Conservation (phyloP, 2,797 vertebrate genomes). For the Glossophaga mutica region DNA sequence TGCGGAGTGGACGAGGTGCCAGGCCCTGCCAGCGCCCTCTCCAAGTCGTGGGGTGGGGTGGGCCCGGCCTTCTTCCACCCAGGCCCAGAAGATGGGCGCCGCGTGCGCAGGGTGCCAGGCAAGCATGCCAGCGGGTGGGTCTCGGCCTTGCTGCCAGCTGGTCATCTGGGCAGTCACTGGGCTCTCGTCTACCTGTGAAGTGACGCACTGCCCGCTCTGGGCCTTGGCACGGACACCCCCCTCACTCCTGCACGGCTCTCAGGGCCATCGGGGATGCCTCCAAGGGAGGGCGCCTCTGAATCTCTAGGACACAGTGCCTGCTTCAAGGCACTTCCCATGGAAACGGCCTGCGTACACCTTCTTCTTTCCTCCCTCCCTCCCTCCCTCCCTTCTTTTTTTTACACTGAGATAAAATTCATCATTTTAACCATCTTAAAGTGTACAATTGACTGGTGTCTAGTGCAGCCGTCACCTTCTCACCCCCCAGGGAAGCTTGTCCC, state of each 20-base stretch:
- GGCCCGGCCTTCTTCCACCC: not conserved
- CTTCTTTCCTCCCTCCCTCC: not conserved
- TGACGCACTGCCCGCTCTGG: fast-evolving
- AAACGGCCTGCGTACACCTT: not conserved
- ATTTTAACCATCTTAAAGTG: not conserved
- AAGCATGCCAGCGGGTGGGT: not conserved
- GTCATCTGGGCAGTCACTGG: not conserved
- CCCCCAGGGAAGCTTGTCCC: not conserved
- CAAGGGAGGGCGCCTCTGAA: not conserved
- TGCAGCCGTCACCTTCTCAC: not conserved
- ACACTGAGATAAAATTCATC: not conserved
- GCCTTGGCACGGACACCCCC: not conserved
- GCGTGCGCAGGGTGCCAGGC: not conserved
- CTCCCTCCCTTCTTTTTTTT: not conserved
- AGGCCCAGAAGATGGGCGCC: not conserved
- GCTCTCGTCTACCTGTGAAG: not conserved
- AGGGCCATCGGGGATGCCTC: fast-evolving
- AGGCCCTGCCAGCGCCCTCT: not conserved
- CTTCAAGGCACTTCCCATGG: fast-evolving
- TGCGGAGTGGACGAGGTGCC: not conserved
- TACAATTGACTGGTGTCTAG: not conserved
- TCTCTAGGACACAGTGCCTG: not conserved
- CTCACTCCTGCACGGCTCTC: fast-evolving
- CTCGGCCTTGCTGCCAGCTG: not conserved
- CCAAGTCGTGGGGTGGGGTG: fast-evolving